Evolutionary conservation across 1,140 invertebrate genomes (phyloP), one percentile per base, ranked within the genome.

Genomic region (Heliothis subflexa): DNA sequence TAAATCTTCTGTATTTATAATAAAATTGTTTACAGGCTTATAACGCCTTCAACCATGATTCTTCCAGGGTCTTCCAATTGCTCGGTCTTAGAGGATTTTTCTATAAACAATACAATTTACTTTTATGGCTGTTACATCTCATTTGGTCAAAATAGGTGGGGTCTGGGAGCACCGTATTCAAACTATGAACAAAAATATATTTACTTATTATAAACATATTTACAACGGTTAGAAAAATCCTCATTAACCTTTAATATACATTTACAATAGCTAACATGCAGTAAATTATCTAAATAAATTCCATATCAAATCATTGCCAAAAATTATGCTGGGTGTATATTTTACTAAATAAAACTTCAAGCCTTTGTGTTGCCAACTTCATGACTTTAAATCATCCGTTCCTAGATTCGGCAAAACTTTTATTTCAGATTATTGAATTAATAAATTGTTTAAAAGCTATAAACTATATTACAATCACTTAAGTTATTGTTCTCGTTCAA

Each of bases 111-210:
- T n/a, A 52, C 50, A 40, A 40, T n/a, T 21, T 2, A 10, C 21
- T 21, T 11, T 18, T 10, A 18, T 18, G 54, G 16, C 16, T 21
- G 16, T 21, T 21, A 21, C 7, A 18, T 18, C 21, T 21, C 10
- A 55, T 55, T 55, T 55, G 50, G 50, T 54, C 7, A n/a, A n/a
- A n/a, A 54, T 18, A n/a, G 54, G 54, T 55, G 54, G 54, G 54
- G 11, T 10, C 0, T 55, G 16, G 54, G 11, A 55, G 16, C 16
- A 55, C 54, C 16, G 16, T 18, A 55, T 55, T 55, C 33, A 40
- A 40, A 7, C 33, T 40, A 40, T 9, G 33, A 40, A 40, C 9
- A 40, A 9, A 40, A 5, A 40, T 9, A 40, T 40, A 33, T 33
- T 33, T 33, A 40, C 33, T 40, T 40, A 40, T 55, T 55, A 10